These are phyloP conservation scores for Bos taurus DNA, from an alignment of 2,113 vertebrate species.

Conservation along the genomic window ARS-UCD2.0 NC_037348.1:67778001-67778500, in stretches of 20 bases:
- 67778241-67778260: no score
- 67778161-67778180: background rate
- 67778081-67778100: background rate
- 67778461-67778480: accelerated
- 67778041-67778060: background rate
- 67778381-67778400: background rate
- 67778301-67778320: background rate
- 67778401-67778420: background rate
- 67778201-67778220: background rate
- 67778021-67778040: no score
- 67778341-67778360: conserved; percentile 11
- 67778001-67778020: background rate
- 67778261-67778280: background rate
- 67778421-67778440: accelerated
- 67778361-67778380: conserved; percentile 53
- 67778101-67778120: background rate
- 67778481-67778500: background rate
- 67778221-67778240: background rate
- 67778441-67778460: conserved; percentile 38
- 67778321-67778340: conserved; percentile 27
- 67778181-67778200: background rate
- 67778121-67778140: background rate
- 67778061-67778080: no score
- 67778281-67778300: accelerated
- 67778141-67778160: background rate